Base-by-base conservation (phyloP, 2,888 invertebrate species). In the Unio pictorum region DNA sequence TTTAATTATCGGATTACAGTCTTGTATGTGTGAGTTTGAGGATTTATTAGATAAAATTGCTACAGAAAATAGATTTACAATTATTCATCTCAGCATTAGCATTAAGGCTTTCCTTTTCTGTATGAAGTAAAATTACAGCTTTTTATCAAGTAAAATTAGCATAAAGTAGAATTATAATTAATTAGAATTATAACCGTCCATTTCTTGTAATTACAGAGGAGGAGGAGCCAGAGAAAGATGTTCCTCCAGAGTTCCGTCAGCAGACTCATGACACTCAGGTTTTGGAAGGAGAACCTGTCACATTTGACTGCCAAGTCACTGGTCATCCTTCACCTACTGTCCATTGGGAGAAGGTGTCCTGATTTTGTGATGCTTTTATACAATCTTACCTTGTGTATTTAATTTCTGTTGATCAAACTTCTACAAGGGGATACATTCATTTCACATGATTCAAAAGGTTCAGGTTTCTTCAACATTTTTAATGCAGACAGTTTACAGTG, bases 291-390 rank as follows among this genome's bases (percentile, higher is more conserved):
- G 89, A 90, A 75, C 90, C 90, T 18, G 88, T 84, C 3, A 89
- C 89, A 34, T 89, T 89, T 74, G 89, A 89, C 76, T 96, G 96
- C 20, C 95, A 94, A 91, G 96, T 98, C 5, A 93, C 93, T 11
- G 97, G 96, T 67, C 94, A 95, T 88, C 97, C 97, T 60, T 94
- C 94, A 20, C 97, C 97, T 17, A 94, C 94, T 86, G 94, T 97
- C n/a, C 93, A 94, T 68, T 97, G 97, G 97, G 93, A 95, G 71
- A 94, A 96, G 82, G 87, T 86, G 67, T 17, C 66, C 34, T n/a
- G 17, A 17, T 60, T 17, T 60, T 17, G 15, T 60, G 23, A 60
- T 28, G 28, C 26, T 60, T 23, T 0, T 60, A 59, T 23, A n/a
- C 30, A 63, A 7, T 45, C 15, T 3, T 11, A 15, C 15, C 45